These are phyloP conservation scores for Muschampia plurimacula DNA, from an alignment of 2,888 invertebrate genomes.

Conservation along the genomic window DNA sequence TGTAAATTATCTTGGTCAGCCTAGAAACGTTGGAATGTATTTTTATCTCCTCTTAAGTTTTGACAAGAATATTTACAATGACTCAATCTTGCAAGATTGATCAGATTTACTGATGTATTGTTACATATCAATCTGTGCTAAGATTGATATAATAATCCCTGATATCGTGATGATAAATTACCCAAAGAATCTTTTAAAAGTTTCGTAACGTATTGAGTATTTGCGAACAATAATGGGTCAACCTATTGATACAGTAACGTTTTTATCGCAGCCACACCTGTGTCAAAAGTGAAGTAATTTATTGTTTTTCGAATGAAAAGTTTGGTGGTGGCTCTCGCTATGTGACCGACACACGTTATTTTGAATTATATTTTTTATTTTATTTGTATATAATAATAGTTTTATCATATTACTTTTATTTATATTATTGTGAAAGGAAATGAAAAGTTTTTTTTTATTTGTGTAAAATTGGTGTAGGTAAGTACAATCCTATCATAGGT, in stretches of 20 bases:
- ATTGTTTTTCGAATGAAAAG: background rate
- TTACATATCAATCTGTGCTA: slow-evolving; percentile 4
- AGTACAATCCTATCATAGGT: too few relatives aligned
- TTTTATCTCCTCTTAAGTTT: slow-evolving; percentile 4
- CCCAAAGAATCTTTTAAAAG: slow-evolving; percentile 2
- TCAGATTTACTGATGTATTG: background rate
- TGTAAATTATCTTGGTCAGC: background rate
- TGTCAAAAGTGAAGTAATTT: background rate
- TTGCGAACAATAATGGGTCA: slow-evolving; percentile 1
- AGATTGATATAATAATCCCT: slow-evolving; percentile 10
- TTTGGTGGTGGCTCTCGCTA: too few relatives aligned
- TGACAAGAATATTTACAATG: slow-evolving; percentile 1
- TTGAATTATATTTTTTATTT: too few relatives aligned
- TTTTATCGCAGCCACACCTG: background rate
- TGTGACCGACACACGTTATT: too few relatives aligned
- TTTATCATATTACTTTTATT: too few relatives aligned
- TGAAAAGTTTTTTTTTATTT: background rate
- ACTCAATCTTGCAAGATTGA: slow-evolving; percentile 5
- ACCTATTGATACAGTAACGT: background rate
- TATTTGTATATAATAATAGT: too few relatives aligned
- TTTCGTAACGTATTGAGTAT: slow-evolving; percentile 7
- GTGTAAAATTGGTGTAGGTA: background rate
- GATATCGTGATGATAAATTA: slow-evolving; percentile 2
- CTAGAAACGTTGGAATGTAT: background rate
- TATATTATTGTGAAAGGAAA: background rate